phyloP scores from a whole-genome alignment of 2,888 invertebrate species.

The Chrysolina oricalcia region DNA sequence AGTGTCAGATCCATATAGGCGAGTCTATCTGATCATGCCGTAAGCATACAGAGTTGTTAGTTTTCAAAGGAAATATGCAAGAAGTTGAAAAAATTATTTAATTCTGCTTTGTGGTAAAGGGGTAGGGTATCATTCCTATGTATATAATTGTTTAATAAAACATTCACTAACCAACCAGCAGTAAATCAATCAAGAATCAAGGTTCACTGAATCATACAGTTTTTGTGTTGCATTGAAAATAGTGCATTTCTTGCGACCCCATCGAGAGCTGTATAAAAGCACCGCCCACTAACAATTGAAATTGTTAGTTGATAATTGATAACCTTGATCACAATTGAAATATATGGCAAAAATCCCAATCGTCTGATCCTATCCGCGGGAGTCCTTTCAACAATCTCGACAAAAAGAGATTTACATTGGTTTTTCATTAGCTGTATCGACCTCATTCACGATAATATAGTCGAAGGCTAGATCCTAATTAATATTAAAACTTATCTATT shows the following conservation, averaged over 20 bases:
- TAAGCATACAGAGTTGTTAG: too few species aligned
- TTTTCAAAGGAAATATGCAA: too few species aligned
- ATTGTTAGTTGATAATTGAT: neutral
- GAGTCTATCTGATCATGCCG: too few species aligned
- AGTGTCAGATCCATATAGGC: too few species aligned
- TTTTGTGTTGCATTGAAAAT: constrained; percentile 4
- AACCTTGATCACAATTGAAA: constrained; percentile 10
- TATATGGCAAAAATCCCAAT: neutral
- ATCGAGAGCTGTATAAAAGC: neutral
- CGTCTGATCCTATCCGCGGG: neutral
- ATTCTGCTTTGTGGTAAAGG: neutral
- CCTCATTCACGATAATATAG: constrained; percentile 32
- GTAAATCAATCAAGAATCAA: neutral
- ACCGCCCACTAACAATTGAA: neutral
- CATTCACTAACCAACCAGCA: neutral
- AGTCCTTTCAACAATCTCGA: neutral
- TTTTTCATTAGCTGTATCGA: constrained; percentile 17
- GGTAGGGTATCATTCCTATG: neutral
- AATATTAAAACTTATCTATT: constrained; percentile 31
- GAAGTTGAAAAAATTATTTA: too few species aligned
- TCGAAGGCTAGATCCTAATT: constrained; percentile 25
- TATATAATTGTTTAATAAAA: neutral
- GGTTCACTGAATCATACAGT: neutral
- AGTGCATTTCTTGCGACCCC: neutral
- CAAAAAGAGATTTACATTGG: neutral